Evolutionary conservation across 2,797 vertebrate species (phyloP).

Genomic region (Naso thynnoides): DNA sequence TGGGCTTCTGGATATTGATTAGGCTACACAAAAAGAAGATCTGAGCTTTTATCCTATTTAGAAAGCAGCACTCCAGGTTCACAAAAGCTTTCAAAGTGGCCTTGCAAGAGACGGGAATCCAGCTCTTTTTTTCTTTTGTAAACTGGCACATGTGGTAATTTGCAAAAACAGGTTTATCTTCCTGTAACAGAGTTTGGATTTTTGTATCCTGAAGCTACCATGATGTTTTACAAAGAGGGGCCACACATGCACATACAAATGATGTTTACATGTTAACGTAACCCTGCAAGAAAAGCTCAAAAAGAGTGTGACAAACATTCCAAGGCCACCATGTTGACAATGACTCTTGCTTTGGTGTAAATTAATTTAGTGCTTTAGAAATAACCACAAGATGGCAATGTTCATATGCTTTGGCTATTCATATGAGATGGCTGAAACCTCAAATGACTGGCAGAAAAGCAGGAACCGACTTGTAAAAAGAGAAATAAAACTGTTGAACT

Average conservation of each 20-base stretch:
- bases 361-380: slow-evolving; percentile 49
- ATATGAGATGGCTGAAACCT: slow-evolving; percentile 59
- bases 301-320: slow-evolving; percentile 10
- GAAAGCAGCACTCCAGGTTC: slow-evolving; percentile 77
- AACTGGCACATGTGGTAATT: slow-evolving; percentile 36
- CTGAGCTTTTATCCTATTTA: slow-evolving; percentile 79
- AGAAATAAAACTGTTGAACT: slow-evolving; percentile 78
- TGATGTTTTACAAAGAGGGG: neutral
- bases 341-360: slow-evolving; percentile 36
- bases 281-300: slow-evolving; percentile 5
- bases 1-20: slow-evolving; percentile 84
- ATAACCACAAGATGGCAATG: slow-evolving; percentile 87
- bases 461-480: slow-evolving; percentile 69
- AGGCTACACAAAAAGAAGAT: slow-evolving; percentile 75
- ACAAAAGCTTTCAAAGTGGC: slow-evolving; percentile 68
- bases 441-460: slow-evolving; percentile 64
- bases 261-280: neutral
- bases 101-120: slow-evolving; percentile 50
- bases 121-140: slow-evolving; percentile 30
- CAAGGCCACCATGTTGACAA: slow-evolving; percentile 11
- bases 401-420: slow-evolving; percentile 72
- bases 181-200: slow-evolving; percentile 13
- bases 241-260: slow-evolving; percentile 7
- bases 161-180: slow-evolving; percentile 26
- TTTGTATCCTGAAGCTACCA: slow-evolving; percentile 3